Base-by-base conservation (phyloP, 2,113 vertebrate species). In the Laterallus jamaicensis region DNA sequence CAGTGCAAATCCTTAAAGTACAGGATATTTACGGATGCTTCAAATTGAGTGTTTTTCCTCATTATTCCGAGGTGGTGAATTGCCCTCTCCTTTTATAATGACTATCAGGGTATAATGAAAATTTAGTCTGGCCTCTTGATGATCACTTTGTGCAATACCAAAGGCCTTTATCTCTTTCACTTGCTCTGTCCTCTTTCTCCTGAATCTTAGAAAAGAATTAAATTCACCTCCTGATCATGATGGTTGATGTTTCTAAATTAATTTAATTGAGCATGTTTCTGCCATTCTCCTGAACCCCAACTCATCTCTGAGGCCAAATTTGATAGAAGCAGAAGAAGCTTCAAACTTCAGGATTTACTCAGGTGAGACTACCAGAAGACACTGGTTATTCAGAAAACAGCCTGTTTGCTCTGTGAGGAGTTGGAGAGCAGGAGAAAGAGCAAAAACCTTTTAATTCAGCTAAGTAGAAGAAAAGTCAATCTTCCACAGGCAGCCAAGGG, bases 201-300 rank as follows among this genome's bases (percentile, higher is more conserved):
- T 11, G 37, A 66, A 58, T 40, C 85, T 87, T 69, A 70, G 77
- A 66, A 79, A 89, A 63, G 1, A 32, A 93, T 86, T 86, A 93
- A 97, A 96, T 52, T 26, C 68, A 78, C 59, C 35, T 90, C 60
- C 59, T 91, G 58, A 95, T 85, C 67, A n/a, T 39, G 55, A 49
- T 56, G 86, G 54, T n/a, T 91, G 86, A 94, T 93, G 71, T 96
- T 94, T 93, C 50, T 39, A 71, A 95, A 56, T 76, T 95, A 44
- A 86, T 94, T 93, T 97, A 95, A 96, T 94, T 93, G 94, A 92
- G 50, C 70, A 11, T 76, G 20, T 94, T 94, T 93, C 74, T 59
- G 97, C 11, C 15, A 32, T 86, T 97, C 37, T 77, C n/a, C 40
- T 91, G 6, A 18, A 74, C 74, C 73, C 39, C 80, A 84, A 40